Base-by-base conservation (phyloP, 2,888 invertebrate species). In the Agonopterix heracliana region DNA sequence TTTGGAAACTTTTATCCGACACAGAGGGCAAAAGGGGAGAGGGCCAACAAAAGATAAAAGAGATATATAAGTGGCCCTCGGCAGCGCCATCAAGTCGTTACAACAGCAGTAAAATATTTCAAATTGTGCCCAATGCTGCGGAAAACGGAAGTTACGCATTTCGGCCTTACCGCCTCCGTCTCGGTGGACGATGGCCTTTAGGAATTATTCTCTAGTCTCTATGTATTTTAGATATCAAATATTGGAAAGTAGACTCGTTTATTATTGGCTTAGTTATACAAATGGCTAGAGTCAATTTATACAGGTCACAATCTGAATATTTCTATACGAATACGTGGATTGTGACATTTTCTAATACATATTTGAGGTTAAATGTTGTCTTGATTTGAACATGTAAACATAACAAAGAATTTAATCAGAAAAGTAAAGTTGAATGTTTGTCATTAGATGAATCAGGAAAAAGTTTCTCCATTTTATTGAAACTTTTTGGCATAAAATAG, bases 71-170 rank as follows among this genome's bases (percentile, higher is more conserved):
- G 87, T 87, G 81, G 86, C 85, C 85, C 85, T 84, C 80, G 75
- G 80, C 82, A 81, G 77, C 74, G 78, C 85, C 84, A 88, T 87
- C 86, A 85, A 85, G 87, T 88, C 89, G 87, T 89, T 89, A 89
- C 83, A 88, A 87, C 74, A 79, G 77, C 77, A 85, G 78, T 89
- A 83, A 87, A 85, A 89, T 89, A 88, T 89, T 88, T 89, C 89
- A 89, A 89, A 89, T 86, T 80, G 87, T 81, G 82, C 84, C 81
- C 87, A 89, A 89, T 87, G 88, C 74, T 74, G 80, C 75, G 86
- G 86, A 87, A 89, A 89, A 86, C 88, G 88, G 88, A 89, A 89
- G 83, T 82, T 81, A 77, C 80, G 81, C 79, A 68, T 76, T 72
- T 74, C 60, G 64, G 63, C 66, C 68, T 71, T 57, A 41, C 44